These are phyloP conservation scores for Hippoglossus stenolepis DNA, from an alignment of 2,113 vertebrate genomes.

Conservation along the genomic window DNA sequence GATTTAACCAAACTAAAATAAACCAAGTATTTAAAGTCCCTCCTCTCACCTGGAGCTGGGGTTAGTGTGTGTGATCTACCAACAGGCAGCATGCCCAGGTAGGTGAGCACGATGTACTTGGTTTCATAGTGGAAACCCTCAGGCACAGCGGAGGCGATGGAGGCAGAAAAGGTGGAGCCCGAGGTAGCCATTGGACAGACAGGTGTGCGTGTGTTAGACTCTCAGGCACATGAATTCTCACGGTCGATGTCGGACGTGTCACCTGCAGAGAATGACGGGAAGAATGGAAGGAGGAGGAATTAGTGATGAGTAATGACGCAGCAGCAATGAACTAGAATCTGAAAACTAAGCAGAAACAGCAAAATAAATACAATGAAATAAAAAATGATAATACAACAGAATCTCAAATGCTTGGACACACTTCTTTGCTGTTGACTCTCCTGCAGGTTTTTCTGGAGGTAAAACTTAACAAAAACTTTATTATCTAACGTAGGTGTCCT, in stretches of 20 bases:
- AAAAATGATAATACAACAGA: too few species aligned
- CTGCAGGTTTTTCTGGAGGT: background rate
- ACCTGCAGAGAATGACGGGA: slow-evolving; percentile 37
- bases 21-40: background rate
- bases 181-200: slow-evolving; percentile 77
- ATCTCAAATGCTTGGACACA: too few species aligned
- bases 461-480: background rate
- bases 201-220: slow-evolving; percentile 54
- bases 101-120: slow-evolving; percentile 93
- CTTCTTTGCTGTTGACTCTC: too few species aligned
- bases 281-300: background rate
- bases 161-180: slow-evolving; percentile 65
- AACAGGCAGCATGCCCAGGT: slow-evolving; percentile 86
- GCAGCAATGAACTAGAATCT: too few species aligned
- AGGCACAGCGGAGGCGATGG: slow-evolving; percentile 81
- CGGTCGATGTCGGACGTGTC: slow-evolving; percentile 54
- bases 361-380: too few species aligned
- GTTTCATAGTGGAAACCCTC: slow-evolving; percentile 95
- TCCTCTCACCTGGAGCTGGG: slow-evolving; percentile 62
- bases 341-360: too few species aligned
- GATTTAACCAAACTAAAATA: background rate
- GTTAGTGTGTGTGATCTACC: slow-evolving; percentile 70
- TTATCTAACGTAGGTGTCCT: background rate
- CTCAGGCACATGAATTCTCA: slow-evolving; percentile 70
- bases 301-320: background rate